Evolutionary conservation across 2,113 vertebrate species (phyloP).

Genomic region (Ammospiza caudacuta): DNA sequence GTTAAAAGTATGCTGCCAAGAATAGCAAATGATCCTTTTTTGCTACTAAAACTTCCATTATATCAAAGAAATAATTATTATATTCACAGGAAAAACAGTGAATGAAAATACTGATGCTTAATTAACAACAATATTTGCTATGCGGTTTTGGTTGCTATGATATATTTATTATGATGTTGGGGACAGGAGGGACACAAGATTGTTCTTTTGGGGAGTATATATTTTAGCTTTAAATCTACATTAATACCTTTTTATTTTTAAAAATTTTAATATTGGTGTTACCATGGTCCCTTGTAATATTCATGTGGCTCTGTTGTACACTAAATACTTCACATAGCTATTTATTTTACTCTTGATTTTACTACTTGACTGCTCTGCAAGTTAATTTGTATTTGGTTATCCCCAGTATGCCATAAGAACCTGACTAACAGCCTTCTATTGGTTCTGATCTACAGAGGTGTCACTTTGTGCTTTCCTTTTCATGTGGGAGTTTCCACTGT

Average conservation of each 20-base stretch:
- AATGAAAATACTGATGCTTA: not conserved
- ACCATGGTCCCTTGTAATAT: not conserved
- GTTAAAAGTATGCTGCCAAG: not conserved
- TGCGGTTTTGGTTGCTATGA: not conserved
- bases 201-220: not conserved
- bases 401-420: not conserved
- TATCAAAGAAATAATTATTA: not conserved
- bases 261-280: not conserved
- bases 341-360: not conserved
- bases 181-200: not conserved
- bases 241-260: not conserved
- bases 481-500: not conserved
- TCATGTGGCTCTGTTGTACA: not conserved
- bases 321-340: not conserved
- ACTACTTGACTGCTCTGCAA: not conserved
- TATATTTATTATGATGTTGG: not conserved
- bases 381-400: not conserved
- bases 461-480: not conserved
- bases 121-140: not conserved
- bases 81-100: not conserved
- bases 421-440: not conserved
- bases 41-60: not conserved
- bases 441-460: not conserved
- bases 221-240: not conserved
- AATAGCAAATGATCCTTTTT: not conserved